Percentiles rank a stretch among this genome's conserved stretches.
Conservation (phyloP, 1,140 invertebrate species). For the Chironomus striatipennis region DNA sequence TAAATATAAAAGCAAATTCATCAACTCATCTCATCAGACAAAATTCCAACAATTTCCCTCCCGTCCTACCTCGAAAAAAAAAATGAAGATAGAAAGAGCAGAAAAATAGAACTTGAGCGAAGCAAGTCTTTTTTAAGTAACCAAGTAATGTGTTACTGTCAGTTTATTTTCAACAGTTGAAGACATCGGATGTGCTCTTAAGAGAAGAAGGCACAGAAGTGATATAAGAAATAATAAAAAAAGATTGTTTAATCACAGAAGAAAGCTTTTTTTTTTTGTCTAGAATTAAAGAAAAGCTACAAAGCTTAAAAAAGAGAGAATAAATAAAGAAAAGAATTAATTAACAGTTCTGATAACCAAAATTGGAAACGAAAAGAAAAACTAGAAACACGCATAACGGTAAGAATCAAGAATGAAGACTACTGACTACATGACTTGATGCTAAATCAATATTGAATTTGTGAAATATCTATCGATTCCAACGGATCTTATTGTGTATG, state of each 20-base stretch:
- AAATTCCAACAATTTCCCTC: no score
- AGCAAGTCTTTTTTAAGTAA: not conserved
- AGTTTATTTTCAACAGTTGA: slow-evolving; percentile 21
- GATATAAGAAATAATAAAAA: not conserved
- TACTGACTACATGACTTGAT: not conserved
- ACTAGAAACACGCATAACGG: not conserved
- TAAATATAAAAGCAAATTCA: no score
- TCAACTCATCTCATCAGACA: no score
- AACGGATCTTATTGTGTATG: no score
- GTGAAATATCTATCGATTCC: not conserved
- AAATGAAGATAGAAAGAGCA: slow-evolving; percentile 16
- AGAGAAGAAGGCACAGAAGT: not conserved
- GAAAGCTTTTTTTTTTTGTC: not conserved
- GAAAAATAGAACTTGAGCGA: slow-evolving; percentile 23
- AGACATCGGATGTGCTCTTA: slow-evolving; percentile 15
- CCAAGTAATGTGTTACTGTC: not conserved
- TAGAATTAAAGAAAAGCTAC: not conserved
- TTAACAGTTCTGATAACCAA: slow-evolving; percentile 9
- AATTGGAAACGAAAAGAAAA: not conserved
- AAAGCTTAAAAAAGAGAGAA: not conserved
- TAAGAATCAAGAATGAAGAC: not conserved
- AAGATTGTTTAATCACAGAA: not conserved
- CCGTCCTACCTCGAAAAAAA: not conserved
- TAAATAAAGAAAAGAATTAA: not conserved
- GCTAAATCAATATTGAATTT: slow-evolving; percentile 4